Base-by-base conservation (phyloP, 2,113 vertebrate species). In the Orycteropus afer region DNA sequence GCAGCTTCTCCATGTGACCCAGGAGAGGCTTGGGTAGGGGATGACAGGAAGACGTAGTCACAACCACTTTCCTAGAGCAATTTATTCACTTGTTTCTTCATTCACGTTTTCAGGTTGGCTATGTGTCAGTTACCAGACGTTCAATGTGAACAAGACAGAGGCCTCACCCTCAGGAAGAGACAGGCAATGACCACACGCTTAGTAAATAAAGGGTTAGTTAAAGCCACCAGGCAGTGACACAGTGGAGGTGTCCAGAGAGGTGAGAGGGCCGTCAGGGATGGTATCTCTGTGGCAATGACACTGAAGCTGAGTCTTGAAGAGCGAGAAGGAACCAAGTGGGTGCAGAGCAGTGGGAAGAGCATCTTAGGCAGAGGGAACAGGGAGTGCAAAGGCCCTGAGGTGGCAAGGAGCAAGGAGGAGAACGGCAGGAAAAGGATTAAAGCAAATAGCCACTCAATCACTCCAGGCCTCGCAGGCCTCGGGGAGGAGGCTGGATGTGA, bases 371-470 rank as follows among this genome's bases (percentile, higher is more conserved):
- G n/a, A n/a, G n/a, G n/a, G 57, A 88, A 59, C 29, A 18, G 9
- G 40, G 37, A 67, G 76, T 59, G 29, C 49, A 85, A 95, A 90
- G 91, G 59, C 22, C 65, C 83, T 45, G 65, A 34, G 17, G 34
- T 49, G 23, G 29, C 49, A 76, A 61, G 76, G 81, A 25, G 53
- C 23, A 15, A 42, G 3, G 34, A 57, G 8, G 29, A 94, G n/a
- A 69, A 87, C 3, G 20, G 34, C 34, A 79, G 47, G 34, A 83
- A 73, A n/a, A n/a, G n/a, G n/a, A n/a, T n/a, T n/a, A 71, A 34
- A 71, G 23, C 49, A 82, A 45, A 34, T 2, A 32, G 45, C 29
- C 86, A 42, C 22, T 85, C 47, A n/a, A 29, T 61, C 85, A 79
- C 2, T 7, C 61, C 83, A 55, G 37, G 25, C 42, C 86, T 82